Evolutionary conservation across 2,888 invertebrate species (phyloP).

Genomic region (Tenthredo distinguenda): DNA sequence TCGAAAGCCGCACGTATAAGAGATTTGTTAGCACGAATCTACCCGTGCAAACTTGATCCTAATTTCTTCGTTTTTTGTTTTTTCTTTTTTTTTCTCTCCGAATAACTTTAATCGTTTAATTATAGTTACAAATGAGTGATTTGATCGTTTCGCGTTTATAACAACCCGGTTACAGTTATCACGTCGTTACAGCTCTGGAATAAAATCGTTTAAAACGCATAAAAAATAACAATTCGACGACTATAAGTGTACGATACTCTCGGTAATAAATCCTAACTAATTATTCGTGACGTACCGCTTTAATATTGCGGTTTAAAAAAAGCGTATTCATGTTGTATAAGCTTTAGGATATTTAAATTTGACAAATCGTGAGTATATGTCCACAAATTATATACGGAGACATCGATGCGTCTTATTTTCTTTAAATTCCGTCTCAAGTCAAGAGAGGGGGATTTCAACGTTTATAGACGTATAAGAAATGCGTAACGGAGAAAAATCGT

Average conservation of each 20-base stretch:
- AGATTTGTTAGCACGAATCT: conserved; percentile 18
- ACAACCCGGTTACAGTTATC: neutral
- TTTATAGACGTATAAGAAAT: neutral
- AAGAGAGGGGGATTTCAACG: neutral
- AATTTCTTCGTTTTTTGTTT: neutral
- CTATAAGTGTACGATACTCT: neutral
- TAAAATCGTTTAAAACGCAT: neutral
- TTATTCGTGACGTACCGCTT: neutral
- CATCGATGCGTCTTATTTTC: neutral
- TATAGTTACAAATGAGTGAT: conserved; percentile 6
- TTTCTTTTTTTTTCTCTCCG: neutral
- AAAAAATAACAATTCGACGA: neutral
- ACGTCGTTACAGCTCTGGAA: neutral
- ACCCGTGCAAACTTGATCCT: conserved; percentile 16
- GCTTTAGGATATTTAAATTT: neutral
- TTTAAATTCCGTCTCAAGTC: neutral
- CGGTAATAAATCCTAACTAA: neutral
- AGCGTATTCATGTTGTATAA: neutral
- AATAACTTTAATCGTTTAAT: conserved; percentile 24
- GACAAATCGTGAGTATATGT: neutral
- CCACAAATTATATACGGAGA: neutral
- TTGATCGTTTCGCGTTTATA: neutral
- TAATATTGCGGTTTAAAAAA: neutral
- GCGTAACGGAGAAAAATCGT: conserved; percentile 44
- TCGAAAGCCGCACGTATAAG: neutral